These are phyloP conservation scores for Serranus cabrilla DNA, from an alignment of 2,797 vertebrate species.

Conservation along the genomic window DNA sequence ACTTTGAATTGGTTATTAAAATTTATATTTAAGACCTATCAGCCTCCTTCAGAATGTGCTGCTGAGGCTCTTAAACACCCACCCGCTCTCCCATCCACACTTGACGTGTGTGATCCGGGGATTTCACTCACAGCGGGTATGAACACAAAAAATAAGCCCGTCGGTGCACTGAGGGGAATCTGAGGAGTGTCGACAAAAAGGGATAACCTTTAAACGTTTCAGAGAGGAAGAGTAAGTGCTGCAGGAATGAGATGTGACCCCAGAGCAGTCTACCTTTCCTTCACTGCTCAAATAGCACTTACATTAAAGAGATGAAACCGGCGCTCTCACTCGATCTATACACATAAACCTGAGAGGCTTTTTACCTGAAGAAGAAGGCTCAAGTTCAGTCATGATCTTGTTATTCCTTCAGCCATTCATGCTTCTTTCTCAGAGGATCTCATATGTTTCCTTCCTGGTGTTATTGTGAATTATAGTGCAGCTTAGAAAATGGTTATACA, in stretches of 20 bases:
- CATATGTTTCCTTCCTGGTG: slow-evolving; percentile 21
- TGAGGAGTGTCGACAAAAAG: slow-evolving; percentile 16
- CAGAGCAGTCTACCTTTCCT: slow-evolving; percentile 4
- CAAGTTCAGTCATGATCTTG: slow-evolving; percentile 30
- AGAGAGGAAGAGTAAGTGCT: slow-evolving; percentile 49
- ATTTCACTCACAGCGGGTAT: neutral
- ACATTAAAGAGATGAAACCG: slow-evolving; percentile 47
- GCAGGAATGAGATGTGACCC: slow-evolving; percentile 59
- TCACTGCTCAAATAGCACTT: slow-evolving; percentile 42
- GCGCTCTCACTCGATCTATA: slow-evolving; percentile 25
- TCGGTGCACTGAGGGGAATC: neutral
- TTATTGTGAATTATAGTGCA: slow-evolving; percentile 11
- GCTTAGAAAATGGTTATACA: slow-evolving; percentile 26
- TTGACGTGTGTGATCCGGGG: neutral
- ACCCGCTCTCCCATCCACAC: neutral
- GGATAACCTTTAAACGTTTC: slow-evolving; percentile 50
- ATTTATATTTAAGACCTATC: neutral
- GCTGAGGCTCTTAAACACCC: neutral
- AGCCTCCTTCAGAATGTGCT: neutral
- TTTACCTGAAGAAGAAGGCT: slow-evolving; percentile 40
- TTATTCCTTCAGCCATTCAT: slow-evolving; percentile 39
- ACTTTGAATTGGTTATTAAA: no score
- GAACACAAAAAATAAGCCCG: neutral
- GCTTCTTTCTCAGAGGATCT: slow-evolving; percentile 25
- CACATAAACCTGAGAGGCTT: slow-evolving; percentile 37